phyloP scores from a whole-genome alignment of 2,797 vertebrate species.

The Rhinichthys osculus region DNA sequence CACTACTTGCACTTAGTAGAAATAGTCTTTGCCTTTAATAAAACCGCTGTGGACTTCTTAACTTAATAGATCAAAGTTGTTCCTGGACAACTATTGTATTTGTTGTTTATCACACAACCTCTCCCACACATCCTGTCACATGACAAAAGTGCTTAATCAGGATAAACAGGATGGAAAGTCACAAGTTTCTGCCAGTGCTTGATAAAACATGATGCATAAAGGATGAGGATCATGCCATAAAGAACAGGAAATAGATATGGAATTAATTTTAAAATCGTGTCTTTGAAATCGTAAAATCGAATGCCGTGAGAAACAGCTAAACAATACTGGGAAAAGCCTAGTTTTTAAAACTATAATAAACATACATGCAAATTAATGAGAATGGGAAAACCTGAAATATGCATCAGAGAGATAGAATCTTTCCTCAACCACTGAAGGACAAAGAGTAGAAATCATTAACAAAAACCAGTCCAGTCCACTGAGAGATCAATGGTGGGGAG shows the following conservation, averaged over 20 bases:
- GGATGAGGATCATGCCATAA: too few species aligned
- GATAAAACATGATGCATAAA: neutral
- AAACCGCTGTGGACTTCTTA: neutral
- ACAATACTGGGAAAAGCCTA: neutral
- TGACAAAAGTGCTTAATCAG: slow-evolving; percentile 21
- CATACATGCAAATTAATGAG: neutral
- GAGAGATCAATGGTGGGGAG: neutral
- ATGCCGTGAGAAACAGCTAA: neutral
- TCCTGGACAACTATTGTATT: neutral
- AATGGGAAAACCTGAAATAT: neutral
- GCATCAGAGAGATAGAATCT: neutral
- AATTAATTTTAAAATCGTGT: neutral
- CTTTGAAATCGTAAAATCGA: too few species aligned
- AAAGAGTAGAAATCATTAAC: neutral
- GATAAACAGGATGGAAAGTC: neutral
- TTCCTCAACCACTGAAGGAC: neutral
- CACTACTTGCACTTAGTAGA: neutral
- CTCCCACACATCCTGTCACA: slow-evolving; percentile 6
- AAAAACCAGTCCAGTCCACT: neutral
- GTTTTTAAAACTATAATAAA: neutral
- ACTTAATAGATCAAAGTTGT: neutral
- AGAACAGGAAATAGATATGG: neutral
- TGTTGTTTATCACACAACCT: neutral
- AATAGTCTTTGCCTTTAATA: neutral
- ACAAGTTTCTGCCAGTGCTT: neutral